phyloP scores from a whole-genome alignment of 1,140 invertebrate species.

The Hirudo medicinalis region DNA sequence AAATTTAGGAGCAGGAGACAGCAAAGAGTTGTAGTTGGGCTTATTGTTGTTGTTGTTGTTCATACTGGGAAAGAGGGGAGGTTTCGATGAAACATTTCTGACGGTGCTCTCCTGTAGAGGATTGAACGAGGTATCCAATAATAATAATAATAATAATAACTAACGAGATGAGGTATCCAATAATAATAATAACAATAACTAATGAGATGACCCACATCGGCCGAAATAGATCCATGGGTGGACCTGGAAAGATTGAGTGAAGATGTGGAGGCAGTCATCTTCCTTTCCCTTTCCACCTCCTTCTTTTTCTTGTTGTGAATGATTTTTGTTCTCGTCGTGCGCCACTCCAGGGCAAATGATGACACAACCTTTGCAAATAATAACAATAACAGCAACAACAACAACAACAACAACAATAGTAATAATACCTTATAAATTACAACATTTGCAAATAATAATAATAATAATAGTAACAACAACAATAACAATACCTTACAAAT shows the following conservation, averaged over 20 bases:
- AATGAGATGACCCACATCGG: background rate
- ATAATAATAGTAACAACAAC: no score
- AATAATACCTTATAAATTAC: no score
- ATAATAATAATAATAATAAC: background rate
- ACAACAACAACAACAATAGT: no score
- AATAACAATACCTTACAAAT: no score
- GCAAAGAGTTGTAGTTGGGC: background rate
- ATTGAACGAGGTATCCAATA: no score
- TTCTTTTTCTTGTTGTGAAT: constrained; percentile 90
- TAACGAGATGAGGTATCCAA: no score
- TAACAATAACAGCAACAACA: no score
- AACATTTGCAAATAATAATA: no score
- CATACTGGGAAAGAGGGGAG: background rate
- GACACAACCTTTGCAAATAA: constrained; percentile 41
- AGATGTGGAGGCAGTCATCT: constrained; percentile 29
- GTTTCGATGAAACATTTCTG: background rate
- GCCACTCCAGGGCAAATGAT: constrained; percentile 93
- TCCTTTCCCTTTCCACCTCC: constrained; percentile 64
- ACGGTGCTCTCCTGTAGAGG: no score
- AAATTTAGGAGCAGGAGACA: constrained; percentile 4
- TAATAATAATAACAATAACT: background rate
- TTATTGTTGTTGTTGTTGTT: constrained; percentile 1
- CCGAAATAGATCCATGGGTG: background rate
- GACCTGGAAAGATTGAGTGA: background rate
- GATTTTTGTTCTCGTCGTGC: constrained; percentile 87